Conservation (phyloP, 1,140 invertebrate genomes). For the Drosophila novamexicana region DNA sequence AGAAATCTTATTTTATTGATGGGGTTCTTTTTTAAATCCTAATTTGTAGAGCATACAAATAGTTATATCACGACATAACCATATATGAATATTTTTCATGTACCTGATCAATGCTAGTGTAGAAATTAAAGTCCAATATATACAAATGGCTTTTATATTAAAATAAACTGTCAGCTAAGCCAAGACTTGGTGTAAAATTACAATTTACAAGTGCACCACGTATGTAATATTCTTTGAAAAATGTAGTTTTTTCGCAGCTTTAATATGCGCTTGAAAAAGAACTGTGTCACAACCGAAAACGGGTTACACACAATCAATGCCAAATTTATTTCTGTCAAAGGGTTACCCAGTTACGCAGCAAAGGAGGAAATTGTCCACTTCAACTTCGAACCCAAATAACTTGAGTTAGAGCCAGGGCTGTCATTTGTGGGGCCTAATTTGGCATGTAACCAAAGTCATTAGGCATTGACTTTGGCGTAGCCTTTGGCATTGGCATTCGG, state of each 20-base stretch:
- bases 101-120: too few relatives aligned
- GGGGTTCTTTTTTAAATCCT: too few relatives aligned
- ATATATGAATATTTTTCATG: too few relatives aligned
- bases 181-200: too few relatives aligned
- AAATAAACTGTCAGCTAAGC: too few relatives aligned
- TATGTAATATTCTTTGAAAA: neutral
- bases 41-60: too few relatives aligned
- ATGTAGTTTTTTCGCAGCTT: conserved; percentile 41
- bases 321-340: conserved; percentile 34
- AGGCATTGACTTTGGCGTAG: conserved; percentile 59
- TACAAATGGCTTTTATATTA: too few relatives aligned
- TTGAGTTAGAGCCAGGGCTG: conserved; percentile 30
- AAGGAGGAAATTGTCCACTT: conserved; percentile 46
- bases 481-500: conserved; percentile 34
- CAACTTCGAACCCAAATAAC: conserved; percentile 44
- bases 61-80: too few relatives aligned
- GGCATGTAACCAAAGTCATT: conserved; percentile 72
- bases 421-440: conserved; percentile 53
- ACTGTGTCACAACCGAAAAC: conserved; percentile 19
- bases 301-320: conserved; percentile 30
- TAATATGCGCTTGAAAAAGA: conserved; percentile 51
- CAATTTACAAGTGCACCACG: neutral
- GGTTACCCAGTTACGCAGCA: conserved; percentile 17
- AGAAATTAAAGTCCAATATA: too few relatives aligned
- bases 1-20: too few relatives aligned